Percentiles rank a stretch among this genome's conserved stretches.
phyloP scores from a whole-genome alignment of 2,113 vertebrate genomes.

The Narcine bancroftii region DNA sequence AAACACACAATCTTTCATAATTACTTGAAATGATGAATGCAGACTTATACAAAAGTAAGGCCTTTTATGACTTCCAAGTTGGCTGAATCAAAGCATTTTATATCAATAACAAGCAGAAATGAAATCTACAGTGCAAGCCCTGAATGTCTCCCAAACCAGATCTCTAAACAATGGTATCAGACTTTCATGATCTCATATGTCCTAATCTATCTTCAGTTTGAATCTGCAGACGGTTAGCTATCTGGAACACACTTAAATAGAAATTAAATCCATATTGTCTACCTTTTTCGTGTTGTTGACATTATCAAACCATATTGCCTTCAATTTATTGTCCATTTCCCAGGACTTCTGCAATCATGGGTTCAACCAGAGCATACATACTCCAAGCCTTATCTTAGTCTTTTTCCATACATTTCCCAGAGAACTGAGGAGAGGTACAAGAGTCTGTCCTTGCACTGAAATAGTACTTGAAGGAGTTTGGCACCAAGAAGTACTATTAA shows the following conservation, averaged over 20 bases:
- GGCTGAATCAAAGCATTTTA: neutral
- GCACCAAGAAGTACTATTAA: too few relatives aligned
- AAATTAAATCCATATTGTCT: neutral
- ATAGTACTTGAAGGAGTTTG: too few relatives aligned
- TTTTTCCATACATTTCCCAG: too few relatives aligned
- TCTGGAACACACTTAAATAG: neutral
- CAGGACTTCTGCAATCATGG: neutral
- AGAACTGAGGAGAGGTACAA: too few relatives aligned
- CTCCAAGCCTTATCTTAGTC: too few relatives aligned
- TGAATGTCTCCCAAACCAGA: neutral
- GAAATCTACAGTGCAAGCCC: neutral
- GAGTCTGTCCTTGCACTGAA: too few relatives aligned
- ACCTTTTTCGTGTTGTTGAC: neutral
- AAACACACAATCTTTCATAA: neutral
- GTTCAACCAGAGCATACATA: too few relatives aligned
- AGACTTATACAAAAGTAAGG: neutral
- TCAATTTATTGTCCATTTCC: neutral
- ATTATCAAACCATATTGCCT: neutral
- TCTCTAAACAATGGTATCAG: neutral
- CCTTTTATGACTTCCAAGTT: neutral
- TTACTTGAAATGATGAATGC: conserved; percentile 7
- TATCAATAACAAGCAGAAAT: neutral
- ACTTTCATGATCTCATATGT: too few relatives aligned
- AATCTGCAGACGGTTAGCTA: neutral
- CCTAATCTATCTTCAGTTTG: neutral